phyloP scores from a whole-genome alignment of 2,797 vertebrate species.

The Threskiornis aethiopicus region DNA sequence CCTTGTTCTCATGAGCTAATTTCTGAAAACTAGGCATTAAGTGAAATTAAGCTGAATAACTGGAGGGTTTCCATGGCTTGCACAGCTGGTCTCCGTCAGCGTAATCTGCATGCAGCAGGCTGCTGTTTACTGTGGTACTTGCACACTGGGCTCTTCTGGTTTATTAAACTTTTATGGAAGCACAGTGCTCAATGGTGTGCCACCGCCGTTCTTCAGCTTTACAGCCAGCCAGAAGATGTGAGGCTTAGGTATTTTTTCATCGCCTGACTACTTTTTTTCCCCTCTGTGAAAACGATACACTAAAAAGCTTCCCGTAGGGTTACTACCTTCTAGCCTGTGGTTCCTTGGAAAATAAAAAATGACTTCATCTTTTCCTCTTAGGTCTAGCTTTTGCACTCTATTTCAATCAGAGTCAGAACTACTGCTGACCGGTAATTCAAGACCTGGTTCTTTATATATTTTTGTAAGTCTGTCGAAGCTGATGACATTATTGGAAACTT shows the following conservation, averaged over 20 bases:
- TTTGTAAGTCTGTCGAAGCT: neutral
- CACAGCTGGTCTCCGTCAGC: neutral
- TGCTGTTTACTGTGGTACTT: neutral
- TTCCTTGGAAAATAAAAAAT: neutral
- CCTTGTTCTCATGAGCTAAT: neutral
- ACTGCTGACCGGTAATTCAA: neutral
- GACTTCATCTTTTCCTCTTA: neutral
- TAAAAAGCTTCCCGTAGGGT: neutral
- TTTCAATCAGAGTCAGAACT: neutral
- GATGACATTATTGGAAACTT: neutral
- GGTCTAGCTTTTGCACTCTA: neutral
- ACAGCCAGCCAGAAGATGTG: neutral
- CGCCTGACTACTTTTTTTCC: neutral
- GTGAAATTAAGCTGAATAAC: constrained; percentile 23
- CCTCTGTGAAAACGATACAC: neutral
- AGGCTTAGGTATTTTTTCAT: neutral
- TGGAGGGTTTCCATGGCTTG: neutral
- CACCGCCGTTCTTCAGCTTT: fast-evolving
- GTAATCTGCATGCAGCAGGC: neutral
- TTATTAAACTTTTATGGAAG: neutral
- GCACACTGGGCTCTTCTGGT: neutral
- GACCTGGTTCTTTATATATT: neutral
- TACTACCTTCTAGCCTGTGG: neutral
- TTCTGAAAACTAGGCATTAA: constrained; percentile 23
- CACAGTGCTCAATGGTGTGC: neutral